Base-by-base conservation (phyloP, 2,797 vertebrate species). In the Galaxias olidus region DNA sequence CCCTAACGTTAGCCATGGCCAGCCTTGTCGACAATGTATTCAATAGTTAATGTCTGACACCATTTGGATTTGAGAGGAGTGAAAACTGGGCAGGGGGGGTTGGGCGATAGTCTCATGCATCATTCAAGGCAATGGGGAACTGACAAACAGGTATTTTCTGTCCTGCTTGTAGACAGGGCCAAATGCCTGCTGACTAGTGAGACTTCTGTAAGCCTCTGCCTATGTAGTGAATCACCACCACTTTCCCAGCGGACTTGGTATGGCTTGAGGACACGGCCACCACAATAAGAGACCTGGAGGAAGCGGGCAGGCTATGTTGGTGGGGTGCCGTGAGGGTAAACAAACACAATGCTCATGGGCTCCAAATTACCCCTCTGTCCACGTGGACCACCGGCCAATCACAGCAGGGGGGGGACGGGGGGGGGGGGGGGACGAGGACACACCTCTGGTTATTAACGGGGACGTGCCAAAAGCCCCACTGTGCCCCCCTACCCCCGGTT, bases 241-340 rank as follows among this genome's bases (percentile, higher is more conserved):
- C 6, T 30, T 6, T 30, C n/a, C 51, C 48, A 70, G 70, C 61
- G 63, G 73, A 70, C 64, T 71, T 56, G 58, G 59, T n/a, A 1
- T 41, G 41, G 54, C 61, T 69, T 41, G 54, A n/a, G 18, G 14
- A n/a, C n/a, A n/a, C n/a, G n/a, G n/a, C n/a, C 20, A 15, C 18
- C 9, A n/a, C 63, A 67, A 73, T 72, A 68, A 73, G 69, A 62
- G 75, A 49, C 55, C 55, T 43, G 61, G 67, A 83, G 79, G 77
- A 82, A 81, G 63, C 75, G 76, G 76, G 64, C 4, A 42, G 74
- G 76, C 67, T 81, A 72, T 80, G 77, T 66, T 80, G 79, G 68
- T 86, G 73, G 74, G 75, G 63, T 80, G 74, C 69, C 72, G 76
- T 79, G 69, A 75, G 71, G 73, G 75, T 65, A 81, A 84, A 87